Evolutionary conservation across 2,888 invertebrate genomes (phyloP), one percentile per base, ranked within the genome.

Genomic region (Scrobipalpa costella): DNA sequence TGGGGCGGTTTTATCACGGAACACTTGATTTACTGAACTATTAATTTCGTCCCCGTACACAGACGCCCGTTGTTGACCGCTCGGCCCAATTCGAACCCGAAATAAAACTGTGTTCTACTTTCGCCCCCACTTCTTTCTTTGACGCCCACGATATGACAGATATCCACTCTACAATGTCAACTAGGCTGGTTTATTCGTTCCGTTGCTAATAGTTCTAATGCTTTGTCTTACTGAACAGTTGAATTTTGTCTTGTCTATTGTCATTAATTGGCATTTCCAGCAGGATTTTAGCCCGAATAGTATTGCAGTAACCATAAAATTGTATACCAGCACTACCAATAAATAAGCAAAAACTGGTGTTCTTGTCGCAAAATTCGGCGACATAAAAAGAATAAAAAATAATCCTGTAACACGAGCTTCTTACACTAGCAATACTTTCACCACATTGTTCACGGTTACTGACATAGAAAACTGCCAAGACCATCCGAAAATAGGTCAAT

Each of bases 71-170:
- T 85, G 86, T 84, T 85, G 81, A 86, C 85, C 86, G 81, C 81
- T 78, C 82, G 88, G 78, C 84, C 88, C 81, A 88, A 86, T 88
- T 91, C 81, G 79, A 79, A 77, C 82, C 87, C 80, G 78, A 90
- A 90, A 91, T 91, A 90, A 86, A 77, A 74, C 78, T 75, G 74
- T 84, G 88, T 81, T 84, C 88, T 82, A 88, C 78, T 83, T 90
- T 79, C 74, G 33, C 74, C 80, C 79, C 80, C 79, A 71, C 76
- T 65, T 77, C 75, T 71, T 75, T 74, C 64, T 63, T 63, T 63
- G 57, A 55, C 65, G 58, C 52, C 57, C 55, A 60, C 62, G 57
- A 60, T 64, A 59, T 62, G 36, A 44, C 27, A 49, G 33, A 49
- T 1, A 49, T 1, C 11, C 15, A 44, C 21, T 49, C 57, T 55